Percentiles rank a stretch among this genome's conserved stretches.
Conservation (phyloP, 2,797 vertebrate species). For the Tapirus indicus region DNA sequence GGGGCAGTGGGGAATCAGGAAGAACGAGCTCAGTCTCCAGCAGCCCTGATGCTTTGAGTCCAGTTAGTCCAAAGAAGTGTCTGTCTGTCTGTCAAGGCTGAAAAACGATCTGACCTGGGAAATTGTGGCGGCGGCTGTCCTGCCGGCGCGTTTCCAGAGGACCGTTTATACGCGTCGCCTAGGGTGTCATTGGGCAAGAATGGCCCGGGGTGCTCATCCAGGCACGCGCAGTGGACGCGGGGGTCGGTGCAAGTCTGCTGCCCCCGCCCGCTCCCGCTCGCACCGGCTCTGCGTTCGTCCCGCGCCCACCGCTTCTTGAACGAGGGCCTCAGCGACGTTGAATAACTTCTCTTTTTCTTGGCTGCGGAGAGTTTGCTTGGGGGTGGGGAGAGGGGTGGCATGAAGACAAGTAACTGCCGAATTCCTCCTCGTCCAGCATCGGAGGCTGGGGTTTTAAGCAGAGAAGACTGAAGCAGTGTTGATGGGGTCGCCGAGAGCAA, state of each 20-base stretch:
- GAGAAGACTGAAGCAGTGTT: background rate
- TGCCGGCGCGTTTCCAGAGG: background rate
- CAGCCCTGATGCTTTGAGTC: background rate
- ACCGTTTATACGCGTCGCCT: background rate
- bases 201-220: background rate
- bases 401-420: background rate
- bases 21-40: background rate
- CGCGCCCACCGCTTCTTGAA: background rate
- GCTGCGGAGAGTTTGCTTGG: background rate
- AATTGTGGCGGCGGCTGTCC: background rate
- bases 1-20: background rate
- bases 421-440: slow-evolving; percentile 34
- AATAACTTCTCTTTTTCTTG: background rate
- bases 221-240: fast-evolving
- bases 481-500: background rate
- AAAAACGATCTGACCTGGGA: background rate
- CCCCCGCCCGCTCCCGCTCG: background rate
- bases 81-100: too few species aligned
- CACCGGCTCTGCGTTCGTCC: background rate
- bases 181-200: background rate
- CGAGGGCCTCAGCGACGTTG: background rate
- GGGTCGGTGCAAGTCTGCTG: background rate
- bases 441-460: background rate
- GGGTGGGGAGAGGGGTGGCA: background rate
- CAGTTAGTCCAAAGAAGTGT: background rate